Percentiles rank a stretch among this genome's conserved stretches.
Conservation (phyloP, 2,797 vertebrate genomes). For the Okamejei kenojei region DNA sequence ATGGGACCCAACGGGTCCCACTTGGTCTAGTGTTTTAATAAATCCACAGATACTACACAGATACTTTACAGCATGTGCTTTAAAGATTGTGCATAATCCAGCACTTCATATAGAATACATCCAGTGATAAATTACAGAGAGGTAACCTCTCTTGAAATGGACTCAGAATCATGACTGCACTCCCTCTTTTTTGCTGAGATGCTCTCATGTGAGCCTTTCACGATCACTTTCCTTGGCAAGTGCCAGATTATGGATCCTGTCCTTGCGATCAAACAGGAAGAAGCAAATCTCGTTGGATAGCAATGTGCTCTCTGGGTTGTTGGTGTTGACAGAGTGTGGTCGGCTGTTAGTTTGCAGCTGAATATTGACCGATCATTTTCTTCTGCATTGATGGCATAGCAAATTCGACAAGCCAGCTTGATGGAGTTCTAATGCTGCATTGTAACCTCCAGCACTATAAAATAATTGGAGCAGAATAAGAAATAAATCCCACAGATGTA, state of each 20-base stretch:
- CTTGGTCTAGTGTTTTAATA: background rate
- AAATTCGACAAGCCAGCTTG: background rate
- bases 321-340: background rate
- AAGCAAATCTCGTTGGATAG: background rate
- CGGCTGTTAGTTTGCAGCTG: background rate
- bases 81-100: background rate
- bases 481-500: conserved; percentile 32
- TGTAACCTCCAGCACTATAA: conserved; percentile 28
- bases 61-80: background rate
- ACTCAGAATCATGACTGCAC: too few species aligned
- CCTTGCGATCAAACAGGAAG: background rate
- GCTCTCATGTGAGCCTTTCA: background rate
- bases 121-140: background rate
- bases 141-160: background rate
- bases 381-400: background rate
- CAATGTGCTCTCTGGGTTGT: too few species aligned
- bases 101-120: background rate
- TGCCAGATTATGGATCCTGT: background rate
- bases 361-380: background rate
- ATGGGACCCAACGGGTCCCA: too few species aligned
- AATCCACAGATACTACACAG: background rate
- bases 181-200: too few species aligned
- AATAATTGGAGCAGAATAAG: conserved; percentile 38
- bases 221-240: background rate
- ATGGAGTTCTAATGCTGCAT: conserved; percentile 2